Evolutionary conservation across 1,140 invertebrate genomes (phyloP).

Genomic region (Drosophila pruinosa): DNA sequence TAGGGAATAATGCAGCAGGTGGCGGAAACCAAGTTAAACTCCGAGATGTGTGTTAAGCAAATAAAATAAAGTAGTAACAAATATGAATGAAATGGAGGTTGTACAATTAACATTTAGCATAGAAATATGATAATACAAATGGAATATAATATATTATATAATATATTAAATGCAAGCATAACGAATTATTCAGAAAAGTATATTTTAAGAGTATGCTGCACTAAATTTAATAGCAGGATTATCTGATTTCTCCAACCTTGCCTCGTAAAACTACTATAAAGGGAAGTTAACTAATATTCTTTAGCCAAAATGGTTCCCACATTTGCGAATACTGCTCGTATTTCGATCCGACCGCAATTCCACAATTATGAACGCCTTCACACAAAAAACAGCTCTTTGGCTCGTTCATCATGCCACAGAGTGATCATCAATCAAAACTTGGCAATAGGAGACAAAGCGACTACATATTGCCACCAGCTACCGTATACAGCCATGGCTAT

Average conservation of each 20-base stretch:
- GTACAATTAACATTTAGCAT: too few relatives aligned
- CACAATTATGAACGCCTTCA: slow-evolving; percentile 34
- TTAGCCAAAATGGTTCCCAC: slow-evolving; percentile 22
- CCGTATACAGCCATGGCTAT: slow-evolving; percentile 31
- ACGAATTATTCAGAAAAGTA: too few relatives aligned
- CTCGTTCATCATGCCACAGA: slow-evolving; percentile 19
- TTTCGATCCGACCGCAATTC: slow-evolving; percentile 39
- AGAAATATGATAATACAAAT: too few relatives aligned
- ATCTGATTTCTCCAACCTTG: too few relatives aligned
- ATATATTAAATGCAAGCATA: too few relatives aligned
- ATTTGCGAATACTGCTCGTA: slow-evolving; percentile 12
- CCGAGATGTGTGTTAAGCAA: background rate
- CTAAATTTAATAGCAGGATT: too few relatives aligned
- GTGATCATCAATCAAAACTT: slow-evolving; percentile 57
- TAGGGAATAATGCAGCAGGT: slow-evolving; percentile 3
- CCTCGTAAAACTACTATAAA: too few relatives aligned
- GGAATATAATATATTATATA: too few relatives aligned
- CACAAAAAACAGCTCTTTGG: slow-evolving; percentile 1
- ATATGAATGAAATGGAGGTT: too few relatives aligned
- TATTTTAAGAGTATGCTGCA: too few relatives aligned
- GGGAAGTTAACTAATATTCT: background rate
- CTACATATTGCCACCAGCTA: slow-evolving; percentile 49
- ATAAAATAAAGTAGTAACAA: too few relatives aligned
- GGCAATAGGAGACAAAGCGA: slow-evolving; percentile 47
- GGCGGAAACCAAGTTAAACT: background rate